Conservation (phyloP, 2,888 invertebrate genomes). For the Endotricha flammealis region DNA sequence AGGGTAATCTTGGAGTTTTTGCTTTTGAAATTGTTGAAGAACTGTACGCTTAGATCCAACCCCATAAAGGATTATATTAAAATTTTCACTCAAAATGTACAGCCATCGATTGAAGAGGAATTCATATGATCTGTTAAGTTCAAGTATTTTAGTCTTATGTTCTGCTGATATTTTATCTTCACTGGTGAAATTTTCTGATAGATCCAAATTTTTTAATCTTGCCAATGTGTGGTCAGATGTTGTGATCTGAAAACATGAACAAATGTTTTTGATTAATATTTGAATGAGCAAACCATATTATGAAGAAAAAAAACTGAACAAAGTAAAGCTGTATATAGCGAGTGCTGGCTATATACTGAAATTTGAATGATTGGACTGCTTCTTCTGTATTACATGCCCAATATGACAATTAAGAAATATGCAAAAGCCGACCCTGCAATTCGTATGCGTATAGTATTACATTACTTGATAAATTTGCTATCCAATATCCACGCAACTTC, state of each 20-base stretch:
- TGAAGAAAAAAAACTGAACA: too few species aligned
- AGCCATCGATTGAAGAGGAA: constrained; percentile 85
- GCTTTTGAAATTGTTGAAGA: constrained; percentile 85
- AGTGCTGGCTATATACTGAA: too few species aligned
- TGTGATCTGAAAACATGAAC: constrained; percentile 57
- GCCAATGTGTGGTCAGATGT: constrained; percentile 90
- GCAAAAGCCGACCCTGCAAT: too few species aligned
- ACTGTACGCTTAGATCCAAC: constrained; percentile 92
- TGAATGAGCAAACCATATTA: too few species aligned
- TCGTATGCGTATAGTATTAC: too few species aligned
- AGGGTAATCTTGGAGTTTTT: constrained; percentile 68
- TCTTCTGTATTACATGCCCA: too few species aligned
- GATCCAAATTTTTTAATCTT: constrained; percentile 83
- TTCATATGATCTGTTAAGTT: constrained; percentile 77
- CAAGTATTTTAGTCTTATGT: constrained; percentile 78
- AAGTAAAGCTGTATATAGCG: too few species aligned
- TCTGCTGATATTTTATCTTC: constrained; percentile 76
- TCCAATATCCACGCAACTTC: too few species aligned
- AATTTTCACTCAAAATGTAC: constrained; percentile 86
- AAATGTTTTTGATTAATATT: neutral
- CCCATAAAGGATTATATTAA: constrained; percentile 91
- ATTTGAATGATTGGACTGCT: too few species aligned
- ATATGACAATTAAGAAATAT: too few species aligned
- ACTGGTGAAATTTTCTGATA: constrained; percentile 69
- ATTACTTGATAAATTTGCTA: too few species aligned